Evolutionary conservation across 2,113 vertebrate genomes (phyloP).

Genomic region (Tichodroma muraria): DNA sequence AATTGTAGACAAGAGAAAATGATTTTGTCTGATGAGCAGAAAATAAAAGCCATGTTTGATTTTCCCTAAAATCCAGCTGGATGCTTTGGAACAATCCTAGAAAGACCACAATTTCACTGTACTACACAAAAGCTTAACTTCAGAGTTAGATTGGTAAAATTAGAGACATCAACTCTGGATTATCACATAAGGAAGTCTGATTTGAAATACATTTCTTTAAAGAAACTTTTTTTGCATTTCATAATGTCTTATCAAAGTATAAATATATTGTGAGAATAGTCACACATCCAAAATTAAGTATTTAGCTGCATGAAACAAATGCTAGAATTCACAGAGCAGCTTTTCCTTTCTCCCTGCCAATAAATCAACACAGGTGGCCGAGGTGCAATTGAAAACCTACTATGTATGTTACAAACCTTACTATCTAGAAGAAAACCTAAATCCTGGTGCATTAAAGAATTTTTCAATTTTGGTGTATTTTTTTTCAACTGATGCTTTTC

Average conservation of each 20-base stretch:
- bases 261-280: neutral
- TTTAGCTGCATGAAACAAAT: neutral
- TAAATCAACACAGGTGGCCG: neutral
- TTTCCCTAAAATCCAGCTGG: neutral
- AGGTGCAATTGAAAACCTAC: neutral
- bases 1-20: neutral
- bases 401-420: neutral
- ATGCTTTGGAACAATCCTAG: neutral
- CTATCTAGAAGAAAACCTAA: neutral
- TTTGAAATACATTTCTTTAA: neutral
- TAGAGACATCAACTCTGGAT: neutral
- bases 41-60: neutral
- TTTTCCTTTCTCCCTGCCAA: neutral
- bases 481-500: neutral
- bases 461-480: no score
- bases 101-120: neutral
- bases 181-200: neutral
- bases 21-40: neutral
- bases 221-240: neutral
- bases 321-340: neutral
- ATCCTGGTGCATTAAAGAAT: no score
- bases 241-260: neutral
- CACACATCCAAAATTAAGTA: neutral
- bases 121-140: neutral
- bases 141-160: neutral